These are phyloP conservation scores for Pseudotriccus pelzelni DNA, from an alignment of 2,797 vertebrate species.

Conservation along the genomic window DNA sequence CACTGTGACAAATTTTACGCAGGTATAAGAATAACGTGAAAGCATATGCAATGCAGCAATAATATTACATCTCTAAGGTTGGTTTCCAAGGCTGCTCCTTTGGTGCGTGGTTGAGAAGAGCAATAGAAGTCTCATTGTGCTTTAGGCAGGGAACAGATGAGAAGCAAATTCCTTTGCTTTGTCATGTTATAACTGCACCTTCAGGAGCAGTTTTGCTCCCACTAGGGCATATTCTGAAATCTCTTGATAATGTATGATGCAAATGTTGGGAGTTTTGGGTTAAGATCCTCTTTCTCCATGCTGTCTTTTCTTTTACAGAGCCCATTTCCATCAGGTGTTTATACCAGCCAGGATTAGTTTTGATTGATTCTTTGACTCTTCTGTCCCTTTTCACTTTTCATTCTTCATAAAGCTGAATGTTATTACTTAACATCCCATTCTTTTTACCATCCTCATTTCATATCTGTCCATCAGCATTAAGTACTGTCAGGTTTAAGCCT, in stretches of 20 bases:
- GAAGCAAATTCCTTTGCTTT: not conserved
- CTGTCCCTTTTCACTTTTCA: not conserved
- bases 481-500: not conserved
- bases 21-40: not conserved
- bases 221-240: not conserved
- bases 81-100: not conserved
- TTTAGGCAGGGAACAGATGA: not conserved
- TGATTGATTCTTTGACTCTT: not conserved
- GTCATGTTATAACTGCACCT: not conserved
- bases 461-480: constrained; percentile 48
- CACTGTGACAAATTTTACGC: not conserved
- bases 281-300: not conserved
- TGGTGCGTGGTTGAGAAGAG: not conserved
- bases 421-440: not conserved
- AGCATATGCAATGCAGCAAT: not conserved
- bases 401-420: not conserved
- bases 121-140: not conserved
- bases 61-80: not conserved
- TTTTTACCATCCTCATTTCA: constrained; percentile 21
- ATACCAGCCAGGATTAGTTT: not conserved
- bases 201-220: not conserved
- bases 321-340: not conserved
- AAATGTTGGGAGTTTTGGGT: not conserved
- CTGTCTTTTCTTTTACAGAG: not conserved
- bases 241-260: not conserved